Evolutionary conservation across 2,888 invertebrate species (phyloP), one percentile per base, ranked within the genome.

Genomic region (Biston stratarius): DNA sequence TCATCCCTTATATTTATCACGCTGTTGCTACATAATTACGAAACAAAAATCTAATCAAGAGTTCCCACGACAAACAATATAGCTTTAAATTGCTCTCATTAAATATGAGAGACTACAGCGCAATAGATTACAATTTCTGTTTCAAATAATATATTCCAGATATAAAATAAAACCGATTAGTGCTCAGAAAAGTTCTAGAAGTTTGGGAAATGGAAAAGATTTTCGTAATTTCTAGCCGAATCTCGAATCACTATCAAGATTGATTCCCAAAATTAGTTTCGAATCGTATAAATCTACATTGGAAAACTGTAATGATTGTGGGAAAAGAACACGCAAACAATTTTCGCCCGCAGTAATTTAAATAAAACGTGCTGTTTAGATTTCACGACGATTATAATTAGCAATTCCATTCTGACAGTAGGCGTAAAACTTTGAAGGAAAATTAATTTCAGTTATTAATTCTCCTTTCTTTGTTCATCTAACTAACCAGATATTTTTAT

Each of bases 221-320:
- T 59, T 67, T 52, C 40, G 58, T 64, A 64, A 63, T 67, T 65
- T 64, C 61, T 53, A 57, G 40, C 36, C 51, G 56, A 67, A 63
- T 64, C 53, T 66, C 36, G 52, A 61, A 68, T 68, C 66, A 62
- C 66, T 72, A 74, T 75, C 69, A 69, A 71, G 70, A 75, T 75
- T 67, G 68, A 56, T 70, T 71, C 65, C n/a, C 34, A 36, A 73
- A 74, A 75, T 74, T 70, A 71, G 67, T 24, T 73, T 67, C 47
- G 69, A 69, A 72, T 73, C 65, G 66, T 60, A 62, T 67, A 70
- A 70, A 73, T 71, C 69, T 71, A 72, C 65, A 69, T 66, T 40
- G 63, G 63, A 64, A 65, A 63, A 52, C 67, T 48, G 58, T 68
- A 65, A 71, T 68, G 52, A 70, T 52, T 55, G 49, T 67, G 44